A percentile compares a stretch with the other conserved stretches of the same genome.
Evolutionary conservation across 2,888 invertebrate species (phyloP).

Genomic region (Troides helena): DNA sequence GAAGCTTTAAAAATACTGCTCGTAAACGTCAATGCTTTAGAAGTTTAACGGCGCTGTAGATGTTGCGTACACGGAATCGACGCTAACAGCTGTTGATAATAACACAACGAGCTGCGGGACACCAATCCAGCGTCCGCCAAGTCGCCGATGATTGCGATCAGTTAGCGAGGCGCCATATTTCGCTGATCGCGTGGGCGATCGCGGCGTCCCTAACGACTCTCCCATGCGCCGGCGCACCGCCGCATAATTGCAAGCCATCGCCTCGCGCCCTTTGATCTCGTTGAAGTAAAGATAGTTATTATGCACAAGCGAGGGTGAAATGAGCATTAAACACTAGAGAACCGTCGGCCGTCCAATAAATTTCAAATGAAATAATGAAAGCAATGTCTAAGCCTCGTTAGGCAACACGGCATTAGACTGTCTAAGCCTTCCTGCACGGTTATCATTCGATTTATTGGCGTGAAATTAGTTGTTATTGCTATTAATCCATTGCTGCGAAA

Average conservation of each 20-base stretch:
- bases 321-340: conserved; percentile 68
- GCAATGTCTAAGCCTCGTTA: conserved; percentile 54
- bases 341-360: conserved; percentile 68
- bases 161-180: conserved; percentile 64
- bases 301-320: conserved; percentile 71
- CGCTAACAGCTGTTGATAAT: conserved; percentile 12
- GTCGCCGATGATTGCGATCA: conserved; percentile 71
- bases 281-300: conserved; percentile 75
- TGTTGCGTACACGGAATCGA: not conserved
- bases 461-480: conserved; percentile 1
- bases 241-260: conserved; percentile 72
- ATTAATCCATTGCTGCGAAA: too few species aligned
- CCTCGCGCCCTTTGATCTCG: conserved; percentile 75
- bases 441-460: conserved; percentile 36
- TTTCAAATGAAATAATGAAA: conserved; percentile 72
- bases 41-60: not conserved
- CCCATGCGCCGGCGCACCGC: conserved; percentile 65
- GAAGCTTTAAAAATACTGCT: too few species aligned
- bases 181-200: conserved; percentile 48
- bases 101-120: conserved; percentile 27
- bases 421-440: conserved; percentile 49
- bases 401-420: conserved; percentile 52
- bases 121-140: conserved; percentile 53
- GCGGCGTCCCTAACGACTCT: conserved; percentile 63
- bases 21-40: too few species aligned